These are phyloP conservation scores for Leucozona laternaria DNA, from an alignment of 2,888 invertebrate genomes.

Conservation along the genomic window DNA sequence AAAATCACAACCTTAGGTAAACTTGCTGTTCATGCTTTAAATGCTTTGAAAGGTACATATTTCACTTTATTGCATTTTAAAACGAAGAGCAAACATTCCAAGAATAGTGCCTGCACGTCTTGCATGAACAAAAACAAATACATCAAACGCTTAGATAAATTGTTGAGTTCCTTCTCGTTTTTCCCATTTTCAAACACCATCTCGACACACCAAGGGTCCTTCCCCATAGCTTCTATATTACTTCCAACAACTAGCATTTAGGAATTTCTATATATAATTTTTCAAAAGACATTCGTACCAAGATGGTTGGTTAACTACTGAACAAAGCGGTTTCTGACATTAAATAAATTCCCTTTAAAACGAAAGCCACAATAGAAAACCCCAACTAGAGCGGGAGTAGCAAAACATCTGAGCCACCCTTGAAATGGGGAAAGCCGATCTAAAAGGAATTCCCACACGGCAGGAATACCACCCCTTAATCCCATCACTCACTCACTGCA, in stretches of 20 bases:
- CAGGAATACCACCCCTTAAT: conserved; percentile 56
- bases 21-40: neutral
- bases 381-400: neutral
- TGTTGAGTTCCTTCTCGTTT: conserved; percentile 5
- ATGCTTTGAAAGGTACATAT: neutral
- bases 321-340: conserved; percentile 53
- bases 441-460: conserved; percentile 34
- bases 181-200: neutral
- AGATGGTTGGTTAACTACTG: conserved; percentile 50
- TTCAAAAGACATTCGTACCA: conserved; percentile 46
- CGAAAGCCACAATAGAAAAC: conserved; percentile 25
- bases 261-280: conserved; percentile 30
- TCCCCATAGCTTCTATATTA: neutral
- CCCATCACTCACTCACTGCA: conserved; percentile 64
- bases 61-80: conserved; percentile 33
- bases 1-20: neutral
- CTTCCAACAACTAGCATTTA: conserved; percentile 20
- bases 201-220: neutral
- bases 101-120: neutral
- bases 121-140: conserved; percentile 19
- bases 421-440: conserved; percentile 19
- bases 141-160: conserved; percentile 34
- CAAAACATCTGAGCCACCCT: conserved; percentile 27
- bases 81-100: conserved; percentile 20
- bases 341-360: conserved; percentile 28